Evolutionary conservation across 1,140 invertebrate species (phyloP), one percentile per base, ranked within the genome.

Genomic region (Leptoteleia sp.): DNA sequence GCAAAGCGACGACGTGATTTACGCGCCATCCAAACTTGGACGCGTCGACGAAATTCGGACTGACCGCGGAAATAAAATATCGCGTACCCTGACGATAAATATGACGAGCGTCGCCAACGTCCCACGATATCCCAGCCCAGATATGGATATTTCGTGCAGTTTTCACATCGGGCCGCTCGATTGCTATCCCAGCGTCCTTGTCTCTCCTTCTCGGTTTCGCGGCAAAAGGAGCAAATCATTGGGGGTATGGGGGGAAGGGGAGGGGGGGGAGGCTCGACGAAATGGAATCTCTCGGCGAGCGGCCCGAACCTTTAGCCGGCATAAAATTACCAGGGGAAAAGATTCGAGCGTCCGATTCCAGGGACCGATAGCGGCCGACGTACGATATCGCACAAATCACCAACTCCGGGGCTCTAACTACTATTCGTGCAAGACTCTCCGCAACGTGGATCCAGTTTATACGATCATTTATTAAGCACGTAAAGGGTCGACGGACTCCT

Each of bases 301-400:
- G 77, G 82, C 80, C 77, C 79, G 84, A 84, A 84, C 79, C 84
- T 83, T 83, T 76, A 84, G 81, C 81, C 73, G 76, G 81, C 81
- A 85, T 87, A 84, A 87, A 87, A 85, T 87, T 85, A 87, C 85
- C 68, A 55, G 55, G 77, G 43, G 76, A n/a, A n/a, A 52, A 83
- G 82, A 83, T 84, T 84, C 83, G 82, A 80, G 80, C 83, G 82
- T 79, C 81, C 79, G 85, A 86, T 87, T 84, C 82, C 81, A 77
- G 54, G 64, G 82, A 77, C 77, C 80, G 85, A 86, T 87, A 87
- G 78, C 48, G n/a, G 80, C 75, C 65, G 79, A 82, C 77, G 82
- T 71, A 82, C 80, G 83, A 84, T 86, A 85, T 86, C 85, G 83
- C 84, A 85, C 85, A 85, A 85, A 87, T 87, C 85, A 86, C 85